phyloP scores from a whole-genome alignment of 35 echinoderm and acorn worm species.

The Stichopus chloronotus region DNA sequence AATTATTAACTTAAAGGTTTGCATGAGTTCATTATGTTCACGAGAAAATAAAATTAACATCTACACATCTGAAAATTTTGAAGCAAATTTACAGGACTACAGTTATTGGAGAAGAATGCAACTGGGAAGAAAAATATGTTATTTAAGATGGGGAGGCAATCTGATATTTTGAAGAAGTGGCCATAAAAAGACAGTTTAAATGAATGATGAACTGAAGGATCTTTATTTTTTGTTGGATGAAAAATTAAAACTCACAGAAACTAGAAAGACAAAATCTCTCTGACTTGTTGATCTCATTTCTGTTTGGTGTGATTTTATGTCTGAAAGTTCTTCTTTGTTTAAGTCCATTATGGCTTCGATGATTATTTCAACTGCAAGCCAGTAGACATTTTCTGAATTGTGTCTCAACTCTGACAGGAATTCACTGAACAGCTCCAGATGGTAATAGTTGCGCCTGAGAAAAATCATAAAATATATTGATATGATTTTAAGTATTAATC shows the following conservation, averaged over 20 bases:
- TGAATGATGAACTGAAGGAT: background rate
- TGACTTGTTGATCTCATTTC: slow-evolving; percentile 4
- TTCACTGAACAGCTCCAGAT: background rate
- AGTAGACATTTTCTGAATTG: background rate
- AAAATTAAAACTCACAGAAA: background rate
- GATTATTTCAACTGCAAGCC: background rate
- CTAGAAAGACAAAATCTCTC: background rate
- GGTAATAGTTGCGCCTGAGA: slow-evolving; percentile 13
- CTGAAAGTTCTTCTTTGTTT: background rate
- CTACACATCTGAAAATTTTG: background rate
- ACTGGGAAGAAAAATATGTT: background rate
- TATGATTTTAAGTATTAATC: background rate
- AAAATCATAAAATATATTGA: background rate
- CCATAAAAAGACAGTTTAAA: background rate
- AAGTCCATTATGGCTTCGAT: background rate
- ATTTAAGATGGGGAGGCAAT: background rate
- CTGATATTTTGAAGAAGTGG: background rate
- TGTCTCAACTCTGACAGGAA: background rate
- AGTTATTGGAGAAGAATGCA: background rate
- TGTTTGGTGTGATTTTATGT: background rate
- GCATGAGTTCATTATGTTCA: background rate
- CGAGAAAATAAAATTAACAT: background rate
- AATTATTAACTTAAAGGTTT: background rate
- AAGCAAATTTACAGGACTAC: background rate
- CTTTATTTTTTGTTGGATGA: background rate